Evolutionary conservation across 2,797 vertebrate genomes (phyloP).

Genomic region (Eupleurogrammus muticus): DNA sequence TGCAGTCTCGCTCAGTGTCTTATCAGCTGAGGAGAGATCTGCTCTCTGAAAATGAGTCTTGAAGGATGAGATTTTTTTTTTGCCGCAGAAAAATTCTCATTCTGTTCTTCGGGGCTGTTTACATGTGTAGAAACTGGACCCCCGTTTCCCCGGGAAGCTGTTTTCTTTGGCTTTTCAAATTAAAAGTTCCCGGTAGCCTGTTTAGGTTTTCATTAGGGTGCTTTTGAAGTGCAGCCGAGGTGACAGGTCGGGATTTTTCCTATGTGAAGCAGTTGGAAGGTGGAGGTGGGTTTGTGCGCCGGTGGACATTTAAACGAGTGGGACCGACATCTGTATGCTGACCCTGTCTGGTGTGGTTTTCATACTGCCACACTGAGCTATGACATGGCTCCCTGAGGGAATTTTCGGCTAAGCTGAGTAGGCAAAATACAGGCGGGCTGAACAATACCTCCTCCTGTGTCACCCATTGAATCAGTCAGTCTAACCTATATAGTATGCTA

Average conservation of each 20-base stretch:
- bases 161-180: conserved; percentile 53
- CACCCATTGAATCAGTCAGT: conserved; percentile 36
- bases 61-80: conserved; percentile 49
- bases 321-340: conserved; percentile 39
- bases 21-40: conserved; percentile 66
- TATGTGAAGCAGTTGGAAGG: background rate
- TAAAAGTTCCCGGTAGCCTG: conserved; percentile 45
- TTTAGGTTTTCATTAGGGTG: conserved; percentile 45
- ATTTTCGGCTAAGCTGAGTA: conserved; percentile 55
- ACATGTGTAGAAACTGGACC: conserved; percentile 51
- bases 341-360: conserved; percentile 62
- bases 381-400: conserved; percentile 58
- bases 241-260: conserved; percentile 37
- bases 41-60: conserved; percentile 68
- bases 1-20: conserved; percentile 54
- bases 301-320: conserved; percentile 42
- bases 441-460: conserved; percentile 43
- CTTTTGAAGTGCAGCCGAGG: conserved; percentile 22
- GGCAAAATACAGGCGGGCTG: conserved; percentile 62
- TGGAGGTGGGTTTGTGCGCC: conserved; percentile 17
- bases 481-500: conserved; percentile 28
- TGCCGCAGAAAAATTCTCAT: conserved; percentile 24
- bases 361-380: conserved; percentile 49
- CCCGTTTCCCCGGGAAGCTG: conserved; percentile 41
- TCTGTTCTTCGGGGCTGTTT: conserved; percentile 45